Evolutionary conservation across 2,888 invertebrate genomes (phyloP), one percentile per base, ranked within the genome.

Genomic region (Neria commutata): DNA sequence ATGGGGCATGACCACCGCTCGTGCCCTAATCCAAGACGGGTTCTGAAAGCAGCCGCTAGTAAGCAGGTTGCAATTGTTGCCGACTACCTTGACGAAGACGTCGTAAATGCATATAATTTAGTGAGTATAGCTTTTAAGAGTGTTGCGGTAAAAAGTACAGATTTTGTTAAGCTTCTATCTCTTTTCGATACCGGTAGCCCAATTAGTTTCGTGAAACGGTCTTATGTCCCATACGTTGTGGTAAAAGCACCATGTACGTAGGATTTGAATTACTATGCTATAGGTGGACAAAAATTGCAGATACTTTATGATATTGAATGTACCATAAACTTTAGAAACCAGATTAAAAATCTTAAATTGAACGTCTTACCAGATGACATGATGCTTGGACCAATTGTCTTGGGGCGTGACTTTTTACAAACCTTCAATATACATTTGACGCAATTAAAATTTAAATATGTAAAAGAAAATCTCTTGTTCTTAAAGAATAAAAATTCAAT

Each of bases 161-260:
- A 45, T 17, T 40, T 45, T 48, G 29, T 21, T n/a, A 1, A 45
- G 33, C 49, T 49, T 17, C 14, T 47, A 14, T 57, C 51, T 48
- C 48, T 61, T 52, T 57, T 61, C 42, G 61, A 57, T 42, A 61
- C 57, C 4, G 54, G 61, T 33, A 61, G 61, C 47, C 54, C 54
- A 2, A 24, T 45, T 56, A 56, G 37, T 40, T 60, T 56, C 16
- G 26, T 53, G 2, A 25, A 40, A 33, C 25, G 10, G 16, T 54
- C 46, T 1, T 47, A 25, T n/a, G 23, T 54, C 1, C 54, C 57
- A 17, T 14, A 34, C 8, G 23, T 21, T 8, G 11, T 33, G 26
- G n/a, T 2, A 29, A 14, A 8, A 21, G 5, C 17, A 14, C 11
- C 17, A 45, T 25, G 14, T 16, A 42, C 40, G n/a, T 17, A n/a